phyloP scores from a whole-genome alignment of 2,113 vertebrate species.

The Coregonus clupeaformis region DNA sequence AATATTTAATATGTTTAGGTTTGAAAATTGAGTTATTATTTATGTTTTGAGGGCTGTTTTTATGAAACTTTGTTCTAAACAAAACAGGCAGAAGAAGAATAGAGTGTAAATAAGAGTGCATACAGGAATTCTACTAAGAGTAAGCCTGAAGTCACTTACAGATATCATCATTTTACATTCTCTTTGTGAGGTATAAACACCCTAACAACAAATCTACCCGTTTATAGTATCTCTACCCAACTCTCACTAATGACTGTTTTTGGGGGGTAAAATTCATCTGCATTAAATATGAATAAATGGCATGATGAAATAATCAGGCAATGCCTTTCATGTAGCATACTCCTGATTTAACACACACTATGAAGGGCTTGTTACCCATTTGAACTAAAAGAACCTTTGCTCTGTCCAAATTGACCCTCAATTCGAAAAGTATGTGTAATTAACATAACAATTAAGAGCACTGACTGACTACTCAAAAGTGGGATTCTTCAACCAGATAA shows the following conservation, averaged over 20 bases:
- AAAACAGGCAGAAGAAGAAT: slow-evolving; percentile 62
- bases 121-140: slow-evolving; percentile 36
- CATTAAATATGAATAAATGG: slow-evolving; percentile 75
- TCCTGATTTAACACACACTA: slow-evolving; percentile 11
- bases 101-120: slow-evolving; percentile 31
- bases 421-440: background rate
- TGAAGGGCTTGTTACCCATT: too few species aligned
- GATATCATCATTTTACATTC: slow-evolving; percentile 65
- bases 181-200: slow-evolving; percentile 71
- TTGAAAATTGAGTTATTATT: slow-evolving; percentile 64
- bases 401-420: background rate
- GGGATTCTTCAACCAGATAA: too few species aligned
- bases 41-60: slow-evolving; percentile 62
- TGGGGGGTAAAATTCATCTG: slow-evolving; percentile 52
- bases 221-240: slow-evolving; percentile 55
- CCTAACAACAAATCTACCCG: slow-evolving; percentile 60
- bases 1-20: slow-evolving; percentile 75
- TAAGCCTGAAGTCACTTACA: slow-evolving; percentile 60
- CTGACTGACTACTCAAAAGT: background rate
- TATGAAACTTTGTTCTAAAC: slow-evolving; percentile 61
- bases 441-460: background rate
- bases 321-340: slow-evolving; percentile 51
- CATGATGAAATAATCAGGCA: slow-evolving; percentile 73
- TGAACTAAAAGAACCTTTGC: background rate
- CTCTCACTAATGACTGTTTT: slow-evolving; percentile 67